These are phyloP conservation scores for Muscina levida DNA, from an alignment of 2,888 invertebrate species.

Conservation along the genomic window DNA sequence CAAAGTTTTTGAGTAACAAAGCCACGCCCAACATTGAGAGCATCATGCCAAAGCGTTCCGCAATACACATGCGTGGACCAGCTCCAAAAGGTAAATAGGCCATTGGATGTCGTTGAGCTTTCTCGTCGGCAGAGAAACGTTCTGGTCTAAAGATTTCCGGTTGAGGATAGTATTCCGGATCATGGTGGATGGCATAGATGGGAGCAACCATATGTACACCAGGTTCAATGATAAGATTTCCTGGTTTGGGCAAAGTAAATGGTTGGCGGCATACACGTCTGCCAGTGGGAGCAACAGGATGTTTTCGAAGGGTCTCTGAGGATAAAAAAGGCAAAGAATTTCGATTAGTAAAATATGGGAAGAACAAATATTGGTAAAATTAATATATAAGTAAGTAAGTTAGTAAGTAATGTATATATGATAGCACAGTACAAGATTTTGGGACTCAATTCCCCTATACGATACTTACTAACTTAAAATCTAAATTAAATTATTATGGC, in stretches of 20 bases:
- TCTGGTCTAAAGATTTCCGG: constrained; percentile 78
- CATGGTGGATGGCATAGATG: constrained; percentile 76
- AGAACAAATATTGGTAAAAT: too few species aligned
- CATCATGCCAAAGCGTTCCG: constrained; percentile 69
- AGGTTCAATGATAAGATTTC: constrained; percentile 79
- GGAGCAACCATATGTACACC: constrained; percentile 72
- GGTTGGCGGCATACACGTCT: constrained; percentile 80
- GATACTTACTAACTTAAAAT: too few species aligned
- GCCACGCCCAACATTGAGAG: constrained; percentile 67
- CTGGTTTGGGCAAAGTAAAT: constrained; percentile 80
- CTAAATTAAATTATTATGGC: too few species aligned
- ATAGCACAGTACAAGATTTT: too few species aligned
- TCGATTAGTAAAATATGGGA: too few species aligned
- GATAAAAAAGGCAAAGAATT: background rate
- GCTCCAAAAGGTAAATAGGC: constrained; percentile 69
- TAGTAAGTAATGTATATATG: too few species aligned
- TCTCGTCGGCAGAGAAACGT: constrained; percentile 81
- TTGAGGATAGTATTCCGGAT: constrained; percentile 76
- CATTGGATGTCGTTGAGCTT: constrained; percentile 78
- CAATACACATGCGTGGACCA: constrained; percentile 69
- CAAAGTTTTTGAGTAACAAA: constrained; percentile 66
- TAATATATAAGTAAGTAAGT: too few species aligned
- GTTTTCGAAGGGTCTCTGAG: constrained; percentile 81
- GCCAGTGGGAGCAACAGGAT: constrained; percentile 80
- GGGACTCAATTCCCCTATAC: too few species aligned